Evolutionary conservation across 2,888 invertebrate genomes (phyloP).

Genomic region (Andrena trimmerana): DNA sequence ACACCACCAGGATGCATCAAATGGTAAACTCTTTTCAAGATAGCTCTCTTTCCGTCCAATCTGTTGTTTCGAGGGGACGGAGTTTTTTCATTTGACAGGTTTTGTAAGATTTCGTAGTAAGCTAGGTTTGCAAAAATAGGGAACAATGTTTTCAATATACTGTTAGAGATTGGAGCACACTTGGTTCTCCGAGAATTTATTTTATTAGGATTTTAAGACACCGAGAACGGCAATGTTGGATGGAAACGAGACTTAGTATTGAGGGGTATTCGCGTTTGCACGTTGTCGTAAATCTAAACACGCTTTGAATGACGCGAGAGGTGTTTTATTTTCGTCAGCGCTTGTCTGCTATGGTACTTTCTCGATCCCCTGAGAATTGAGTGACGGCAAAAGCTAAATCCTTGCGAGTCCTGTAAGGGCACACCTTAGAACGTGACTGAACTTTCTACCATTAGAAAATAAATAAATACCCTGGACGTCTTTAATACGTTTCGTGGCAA

Average conservation of each 20-base stretch:
- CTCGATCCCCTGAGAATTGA: constrained; percentile 24
- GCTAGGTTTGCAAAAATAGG: not conserved
- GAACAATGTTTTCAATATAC: not conserved
- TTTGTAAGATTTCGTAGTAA: too few species aligned
- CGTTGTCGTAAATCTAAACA: constrained; percentile 6
- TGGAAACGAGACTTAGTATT: not conserved
- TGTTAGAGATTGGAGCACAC: not conserved
- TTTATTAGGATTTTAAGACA: too few species aligned
- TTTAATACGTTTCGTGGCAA: not conserved
- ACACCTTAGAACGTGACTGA: constrained; percentile 51
- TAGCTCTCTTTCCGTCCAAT: constrained; percentile 14
- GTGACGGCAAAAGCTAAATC: constrained; percentile 29
- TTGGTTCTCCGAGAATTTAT: too few species aligned
- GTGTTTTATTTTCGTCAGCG: constrained; percentile 16
- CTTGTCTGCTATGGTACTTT: constrained; percentile 20
- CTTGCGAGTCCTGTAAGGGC: constrained; percentile 29
- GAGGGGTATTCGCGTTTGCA: not conserved
- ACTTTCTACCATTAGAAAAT: constrained; percentile 34
- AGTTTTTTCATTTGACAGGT: too few species aligned
- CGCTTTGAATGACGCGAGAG: constrained; percentile 25
- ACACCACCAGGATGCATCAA: constrained; percentile 84
- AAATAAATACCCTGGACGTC: constrained; percentile 25
- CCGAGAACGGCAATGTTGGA: not conserved
- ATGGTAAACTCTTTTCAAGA: constrained; percentile 82
- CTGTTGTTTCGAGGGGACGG: not conserved